Percentiles rank a stretch among this genome's conserved stretches.
Conservation (phyloP, 2,113 vertebrate genomes). For the Myotis yumanensis region DNA sequence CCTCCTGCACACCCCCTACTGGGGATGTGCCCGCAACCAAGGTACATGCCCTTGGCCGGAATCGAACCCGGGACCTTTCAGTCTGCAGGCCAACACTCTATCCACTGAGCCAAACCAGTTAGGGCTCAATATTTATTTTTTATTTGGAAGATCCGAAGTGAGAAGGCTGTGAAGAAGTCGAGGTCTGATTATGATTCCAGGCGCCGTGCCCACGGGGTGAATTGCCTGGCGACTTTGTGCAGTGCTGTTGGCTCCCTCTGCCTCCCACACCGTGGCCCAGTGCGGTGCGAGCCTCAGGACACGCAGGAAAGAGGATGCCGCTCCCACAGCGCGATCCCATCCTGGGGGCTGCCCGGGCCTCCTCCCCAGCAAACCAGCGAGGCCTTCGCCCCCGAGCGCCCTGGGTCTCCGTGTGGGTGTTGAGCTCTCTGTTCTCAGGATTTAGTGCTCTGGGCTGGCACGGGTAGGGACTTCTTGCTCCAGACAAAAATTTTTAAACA, state of each 20-base stretch:
- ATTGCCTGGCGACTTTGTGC: conserved; percentile 56
- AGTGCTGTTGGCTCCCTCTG: conserved; percentile 44
- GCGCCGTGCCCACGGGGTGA: conserved; percentile 60
- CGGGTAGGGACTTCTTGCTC: not conserved
- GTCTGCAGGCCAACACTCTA: too few species aligned
- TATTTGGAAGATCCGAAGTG: conserved; percentile 60
- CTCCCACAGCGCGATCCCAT: not conserved
- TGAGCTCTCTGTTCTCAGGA: not conserved
- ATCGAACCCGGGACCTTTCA: too few species aligned
- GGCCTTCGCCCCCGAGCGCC: not conserved
- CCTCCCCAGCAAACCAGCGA: not conserved
- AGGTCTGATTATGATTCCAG: conserved; percentile 72
- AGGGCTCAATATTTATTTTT: conserved; percentile 50
- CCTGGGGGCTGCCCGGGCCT: not conserved
- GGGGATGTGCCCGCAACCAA: too few species aligned
- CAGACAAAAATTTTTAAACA: not conserved
- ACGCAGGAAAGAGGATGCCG: accelerated
- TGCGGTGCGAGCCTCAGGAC: not conserved
- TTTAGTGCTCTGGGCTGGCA: not conserved
- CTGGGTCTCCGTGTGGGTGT: not conserved
- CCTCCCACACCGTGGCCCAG: conserved; percentile 39
- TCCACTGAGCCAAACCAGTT: too few species aligned
- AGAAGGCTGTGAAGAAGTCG: conserved; percentile 75
- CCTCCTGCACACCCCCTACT: too few species aligned
- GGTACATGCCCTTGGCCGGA: too few species aligned